Conservation (phyloP, 2,797 vertebrate species). For the Myripristis jacobus region DNA sequence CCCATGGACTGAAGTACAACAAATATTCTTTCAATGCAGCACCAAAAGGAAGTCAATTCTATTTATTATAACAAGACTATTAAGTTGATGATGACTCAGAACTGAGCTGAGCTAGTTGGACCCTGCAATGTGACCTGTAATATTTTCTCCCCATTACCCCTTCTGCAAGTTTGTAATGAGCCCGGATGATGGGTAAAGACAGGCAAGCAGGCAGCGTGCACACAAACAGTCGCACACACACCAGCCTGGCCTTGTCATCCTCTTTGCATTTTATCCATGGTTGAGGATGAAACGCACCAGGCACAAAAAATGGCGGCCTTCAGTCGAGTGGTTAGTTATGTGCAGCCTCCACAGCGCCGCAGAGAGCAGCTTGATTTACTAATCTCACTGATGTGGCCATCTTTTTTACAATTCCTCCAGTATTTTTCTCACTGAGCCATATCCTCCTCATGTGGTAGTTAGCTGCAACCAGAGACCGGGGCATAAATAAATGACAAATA, state of each 20-base stretch:
- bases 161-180: conserved; percentile 32
- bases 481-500: conserved; percentile 53
- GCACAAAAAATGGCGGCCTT: conserved; percentile 45
- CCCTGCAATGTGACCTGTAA: conserved; percentile 8
- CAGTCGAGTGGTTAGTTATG: conserved; percentile 66
- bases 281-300: conserved; percentile 57
- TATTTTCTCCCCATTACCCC: conserved; percentile 4
- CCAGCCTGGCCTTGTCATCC: conserved; percentile 9
- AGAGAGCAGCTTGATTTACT: conserved; percentile 60
- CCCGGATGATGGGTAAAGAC: conserved; percentile 21
- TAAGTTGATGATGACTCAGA: neutral
- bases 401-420: conserved; percentile 35
- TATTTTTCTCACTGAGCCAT: conserved; percentile 34
- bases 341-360: conserved; percentile 19
- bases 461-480: neutral
- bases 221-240: conserved; percentile 18
- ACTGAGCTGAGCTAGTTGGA: neutral
- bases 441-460: conserved; percentile 50
- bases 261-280: conserved; percentile 55
- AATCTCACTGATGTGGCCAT: conserved; percentile 48
- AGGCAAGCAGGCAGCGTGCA: conserved; percentile 19
- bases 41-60: conserved; percentile 10
- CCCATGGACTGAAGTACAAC: conserved; percentile 14
- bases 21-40: conserved; percentile 19
- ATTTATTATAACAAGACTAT: neutral